A percentile compares a stretch with the other conserved stretches of the same genome.
phyloP scores from a whole-genome alignment of 2,113 vertebrate species.

The Axis porcinus region DNA sequence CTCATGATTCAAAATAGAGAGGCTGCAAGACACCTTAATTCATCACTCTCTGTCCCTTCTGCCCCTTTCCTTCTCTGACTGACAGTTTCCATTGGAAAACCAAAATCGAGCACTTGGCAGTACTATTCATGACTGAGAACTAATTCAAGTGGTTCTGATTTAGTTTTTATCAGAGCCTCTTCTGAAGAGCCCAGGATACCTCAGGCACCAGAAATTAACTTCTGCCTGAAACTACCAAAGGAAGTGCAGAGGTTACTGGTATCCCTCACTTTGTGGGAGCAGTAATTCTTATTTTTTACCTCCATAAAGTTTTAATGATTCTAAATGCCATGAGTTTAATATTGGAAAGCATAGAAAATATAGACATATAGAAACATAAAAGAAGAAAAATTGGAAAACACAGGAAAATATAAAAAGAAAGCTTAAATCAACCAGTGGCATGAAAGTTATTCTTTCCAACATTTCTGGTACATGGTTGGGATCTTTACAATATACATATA shows the following conservation, averaged over 20 bases:
- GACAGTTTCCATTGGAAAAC: slow-evolving; percentile 61
- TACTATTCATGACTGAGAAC: slow-evolving; percentile 41
- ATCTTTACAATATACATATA: not conserved
- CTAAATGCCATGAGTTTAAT: not conserved
- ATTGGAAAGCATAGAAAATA: not conserved
- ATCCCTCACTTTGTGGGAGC: not conserved
- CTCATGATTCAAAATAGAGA: slow-evolving; percentile 42
- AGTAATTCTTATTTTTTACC: not conserved
- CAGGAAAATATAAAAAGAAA: not conserved
- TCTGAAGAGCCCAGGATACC: slow-evolving; percentile 11
- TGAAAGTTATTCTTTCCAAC: not conserved
- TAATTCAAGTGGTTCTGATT: slow-evolving; percentile 58
- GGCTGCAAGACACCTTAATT: slow-evolving; percentile 50
- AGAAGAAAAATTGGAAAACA: not conserved
- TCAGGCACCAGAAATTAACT: slow-evolving; percentile 46
- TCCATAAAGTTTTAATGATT: not conserved
- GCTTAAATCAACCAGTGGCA: not conserved
- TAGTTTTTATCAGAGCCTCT: slow-evolving; percentile 64
- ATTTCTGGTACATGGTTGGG: not conserved
- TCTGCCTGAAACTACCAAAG: not conserved
- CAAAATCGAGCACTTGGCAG: not conserved
- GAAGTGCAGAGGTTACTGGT: not conserved
- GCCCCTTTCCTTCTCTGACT: slow-evolving; percentile 19
- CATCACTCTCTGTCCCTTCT: slow-evolving; percentile 31
- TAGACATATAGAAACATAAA: not conserved